Evolutionary conservation across 1,140 invertebrate species (phyloP), one percentile per base, ranked within the genome.

Genomic region (Bradynema listronoti): DNA sequence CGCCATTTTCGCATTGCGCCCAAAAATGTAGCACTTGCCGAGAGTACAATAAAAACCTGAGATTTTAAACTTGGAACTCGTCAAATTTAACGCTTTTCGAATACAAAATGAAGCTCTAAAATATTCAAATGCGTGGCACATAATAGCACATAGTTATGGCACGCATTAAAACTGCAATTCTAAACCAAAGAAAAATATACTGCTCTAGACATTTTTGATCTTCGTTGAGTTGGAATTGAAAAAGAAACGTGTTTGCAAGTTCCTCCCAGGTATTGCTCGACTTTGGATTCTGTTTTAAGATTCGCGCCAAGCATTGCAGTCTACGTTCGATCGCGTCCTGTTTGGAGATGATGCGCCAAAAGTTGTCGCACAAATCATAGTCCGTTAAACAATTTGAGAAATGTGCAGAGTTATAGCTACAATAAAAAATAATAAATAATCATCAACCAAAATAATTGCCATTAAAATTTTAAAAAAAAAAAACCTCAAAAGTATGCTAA

Each of bases 201-300:
- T 33, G 50, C 29, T 72, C 66, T 24, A 62, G 25, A 16, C 53
- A n/a, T 24, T 68, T 56, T 53, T 62, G 27, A 7, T 62, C 60
- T n/a, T 19, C 11, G 19, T 50, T 66, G 19, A 14, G 16, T 19
- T 42, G 19, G 32, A 6, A 59, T 7, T 49, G 42, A 33, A 2
- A 66, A n/a, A 72, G n/a, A 25, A 66, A 71, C 5, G 62, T 24
- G n/a, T 66, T 1, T 11, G 43, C 66, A 22, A 66, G 42, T 16
- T 66, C 64, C 33, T 71, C 66, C 64, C 64, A 66, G 14, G 66
- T 19, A 41, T 72, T 61, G 3, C 36, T 29, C 32, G 39, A 51
- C 24, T n/a, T 16, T 4, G 42, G 41, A 45, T 69, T 65, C 7
- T 22, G 29, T n/a, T 45, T n/a, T 30, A 71, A 24, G 9, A 66